These are phyloP conservation scores for Pyrrhia umbra DNA, from an alignment of 2,888 invertebrate species.

Conservation along the genomic window DNA sequence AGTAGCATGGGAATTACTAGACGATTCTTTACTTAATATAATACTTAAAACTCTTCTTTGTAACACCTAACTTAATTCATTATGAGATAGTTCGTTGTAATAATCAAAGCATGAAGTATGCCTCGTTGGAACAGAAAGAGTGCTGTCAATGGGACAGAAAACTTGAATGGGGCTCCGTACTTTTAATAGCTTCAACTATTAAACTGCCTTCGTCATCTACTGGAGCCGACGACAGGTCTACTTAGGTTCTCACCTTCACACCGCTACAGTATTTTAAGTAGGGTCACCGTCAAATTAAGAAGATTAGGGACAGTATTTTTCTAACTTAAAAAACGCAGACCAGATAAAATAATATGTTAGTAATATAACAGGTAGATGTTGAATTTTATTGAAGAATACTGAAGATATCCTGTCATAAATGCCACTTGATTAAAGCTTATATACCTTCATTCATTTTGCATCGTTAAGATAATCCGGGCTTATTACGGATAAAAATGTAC, in stretches of 20 bases:
- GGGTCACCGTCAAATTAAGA: slow-evolving; percentile 17
- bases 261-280: slow-evolving; percentile 34
- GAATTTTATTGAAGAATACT: too few relatives aligned
- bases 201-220: slow-evolving; percentile 67
- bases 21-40: slow-evolving; percentile 14
- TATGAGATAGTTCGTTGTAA: slow-evolving; percentile 39
- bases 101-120: slow-evolving; percentile 34
- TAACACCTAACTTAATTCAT: slow-evolving; percentile 30
- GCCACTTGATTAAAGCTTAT: too few relatives aligned
- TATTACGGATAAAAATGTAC: too few relatives aligned
- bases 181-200: slow-evolving; percentile 71
- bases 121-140: slow-evolving; percentile 34
- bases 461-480: too few relatives aligned
- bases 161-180: slow-evolving; percentile 68
- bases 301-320: slow-evolving; percentile 5
- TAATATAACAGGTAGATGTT: too few relatives aligned
- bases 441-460: too few relatives aligned
- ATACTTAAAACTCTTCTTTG: slow-evolving; percentile 16
- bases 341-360: too few relatives aligned
- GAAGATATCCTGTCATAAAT: too few relatives aligned
- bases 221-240: slow-evolving; percentile 49
- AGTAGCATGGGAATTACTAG: neutral
- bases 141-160: slow-evolving; percentile 65
- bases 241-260: slow-evolving; percentile 53
- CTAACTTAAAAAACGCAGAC: neutral